These are phyloP conservation scores for Rallus crepitans DNA, from an alignment of 2,797 vertebrate genomes.

Conservation along the genomic window DNA sequence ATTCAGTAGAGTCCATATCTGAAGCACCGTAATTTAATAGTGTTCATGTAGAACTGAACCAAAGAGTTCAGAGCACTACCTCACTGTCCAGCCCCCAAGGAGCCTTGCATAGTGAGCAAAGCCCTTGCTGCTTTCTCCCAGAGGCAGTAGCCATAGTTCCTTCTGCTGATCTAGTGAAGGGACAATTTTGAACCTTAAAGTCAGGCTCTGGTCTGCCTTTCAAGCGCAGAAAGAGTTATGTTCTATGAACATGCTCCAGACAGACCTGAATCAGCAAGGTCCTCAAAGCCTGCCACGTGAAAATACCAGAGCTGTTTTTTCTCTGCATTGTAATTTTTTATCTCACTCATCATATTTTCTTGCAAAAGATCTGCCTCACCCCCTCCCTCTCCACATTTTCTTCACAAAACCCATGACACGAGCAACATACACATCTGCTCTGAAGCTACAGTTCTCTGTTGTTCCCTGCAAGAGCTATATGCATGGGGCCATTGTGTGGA, in stretches of 20 bases:
- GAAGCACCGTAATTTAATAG: background rate
- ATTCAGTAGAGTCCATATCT: background rate
- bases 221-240: background rate
- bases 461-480: background rate
- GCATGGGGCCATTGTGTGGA: background rate
- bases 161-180: background rate
- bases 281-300: background rate
- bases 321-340: background rate
- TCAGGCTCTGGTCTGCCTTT: background rate
- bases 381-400: background rate
- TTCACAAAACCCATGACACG: background rate
- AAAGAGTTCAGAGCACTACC: background rate
- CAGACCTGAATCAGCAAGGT: background rate
- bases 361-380: background rate
- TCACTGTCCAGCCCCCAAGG: background rate
- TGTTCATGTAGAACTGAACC: background rate
- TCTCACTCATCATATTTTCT: background rate
- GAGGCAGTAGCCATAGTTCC: background rate
- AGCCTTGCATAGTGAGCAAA: background rate
- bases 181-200: background rate
- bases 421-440: slow-evolving; percentile 9
- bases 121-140: background rate
- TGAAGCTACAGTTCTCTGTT: slow-evolving; percentile 5
- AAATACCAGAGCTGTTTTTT: background rate
- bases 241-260: background rate